Percentiles rank a stretch among this genome's conserved stretches.
phyloP scores from a whole-genome alignment of 2,113 vertebrate species.

The Rhea americana region DNA sequence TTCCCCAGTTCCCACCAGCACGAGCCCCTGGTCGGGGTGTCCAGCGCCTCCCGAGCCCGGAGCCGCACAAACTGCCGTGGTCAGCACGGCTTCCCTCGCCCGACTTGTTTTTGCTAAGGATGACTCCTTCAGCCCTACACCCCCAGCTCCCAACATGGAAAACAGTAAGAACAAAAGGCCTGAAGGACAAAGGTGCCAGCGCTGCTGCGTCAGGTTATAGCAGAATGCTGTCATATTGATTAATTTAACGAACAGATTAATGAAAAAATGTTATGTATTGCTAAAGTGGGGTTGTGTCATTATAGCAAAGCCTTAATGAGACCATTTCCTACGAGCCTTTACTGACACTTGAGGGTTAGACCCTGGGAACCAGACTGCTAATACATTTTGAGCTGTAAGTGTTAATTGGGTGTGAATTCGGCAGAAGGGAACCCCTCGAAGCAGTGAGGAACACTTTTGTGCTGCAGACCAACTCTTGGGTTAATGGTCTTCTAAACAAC shows the following conservation, averaged over 20 bases:
- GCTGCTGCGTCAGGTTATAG: background rate
- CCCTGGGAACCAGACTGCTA: background rate
- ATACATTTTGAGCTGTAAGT: background rate
- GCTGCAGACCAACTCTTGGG: accelerated
- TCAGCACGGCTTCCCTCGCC: too few relatives aligned
- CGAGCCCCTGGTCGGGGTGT: too few relatives aligned
- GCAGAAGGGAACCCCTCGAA: background rate
- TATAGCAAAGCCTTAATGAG: background rate
- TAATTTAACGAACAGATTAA: background rate
- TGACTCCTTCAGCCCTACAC: too few relatives aligned
- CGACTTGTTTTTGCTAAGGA: too few relatives aligned
- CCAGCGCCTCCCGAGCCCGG: too few relatives aligned
- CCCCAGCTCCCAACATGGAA: accelerated
- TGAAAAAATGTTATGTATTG: accelerated
- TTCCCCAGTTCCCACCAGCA: too few relatives aligned
- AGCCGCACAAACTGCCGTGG: too few relatives aligned
- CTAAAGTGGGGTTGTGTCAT: accelerated
- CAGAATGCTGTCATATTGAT: accelerated
- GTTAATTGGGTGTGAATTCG: background rate
- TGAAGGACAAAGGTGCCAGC: background rate
- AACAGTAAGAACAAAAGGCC: background rate
- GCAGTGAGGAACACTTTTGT: background rate
- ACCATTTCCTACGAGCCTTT: background rate
- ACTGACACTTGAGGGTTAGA: accelerated
- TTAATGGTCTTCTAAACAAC: background rate